Base-by-base conservation (phyloP, 2,113 vertebrate genomes). In the Motacilla alba region DNA sequence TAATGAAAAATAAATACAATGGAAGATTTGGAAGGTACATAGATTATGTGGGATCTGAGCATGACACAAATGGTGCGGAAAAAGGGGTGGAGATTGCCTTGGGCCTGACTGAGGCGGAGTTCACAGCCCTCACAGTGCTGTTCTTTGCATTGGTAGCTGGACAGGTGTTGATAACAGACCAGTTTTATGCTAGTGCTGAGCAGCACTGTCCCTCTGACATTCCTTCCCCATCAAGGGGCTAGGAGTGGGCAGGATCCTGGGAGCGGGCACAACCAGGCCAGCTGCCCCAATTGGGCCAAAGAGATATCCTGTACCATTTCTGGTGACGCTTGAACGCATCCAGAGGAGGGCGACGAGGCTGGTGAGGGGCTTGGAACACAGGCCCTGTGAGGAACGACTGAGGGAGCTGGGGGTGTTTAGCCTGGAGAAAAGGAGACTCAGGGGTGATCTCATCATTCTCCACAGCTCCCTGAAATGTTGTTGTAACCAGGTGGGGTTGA, bases 301-400 rank as follows among this genome's bases (percentile, higher is more conserved):
- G 59, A 31, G 19, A 43, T n/a, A 6, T 8, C 52, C 59, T 33
- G 21, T 5, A 16, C 24, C 3, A 1, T 22, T 59, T 35, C 56
- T 59, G 56, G n/a, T 11, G 15, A 59, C 3, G 2, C 22, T 59
- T 3, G 56, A 59, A 22, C 6, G 1, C 1, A 4, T 59, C 33
- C 56, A 35, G 33, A 35, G 33, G 21, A 58, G n/a, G 10, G 22
- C 56, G 35, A 35, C 14, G 9, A 58, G 56, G 22, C 14, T 59
- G 56, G 14, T 15, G n/a, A 59, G n/a, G n/a, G 56, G 22, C 14
- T 59, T 0, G 22, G 56, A 59, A 35, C 10, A 59, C n/a, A 59
- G 35, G 1, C 9, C 22, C n/a, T 35, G 22, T 59, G 56, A 59
- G n/a, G 22, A 35, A 35, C 1, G 2, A 10, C 9, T 56, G 55